Conservation (phyloP, 30 jellyfish, hydroid and myxozoan genomes). For the Aurelia sp. region DNA sequence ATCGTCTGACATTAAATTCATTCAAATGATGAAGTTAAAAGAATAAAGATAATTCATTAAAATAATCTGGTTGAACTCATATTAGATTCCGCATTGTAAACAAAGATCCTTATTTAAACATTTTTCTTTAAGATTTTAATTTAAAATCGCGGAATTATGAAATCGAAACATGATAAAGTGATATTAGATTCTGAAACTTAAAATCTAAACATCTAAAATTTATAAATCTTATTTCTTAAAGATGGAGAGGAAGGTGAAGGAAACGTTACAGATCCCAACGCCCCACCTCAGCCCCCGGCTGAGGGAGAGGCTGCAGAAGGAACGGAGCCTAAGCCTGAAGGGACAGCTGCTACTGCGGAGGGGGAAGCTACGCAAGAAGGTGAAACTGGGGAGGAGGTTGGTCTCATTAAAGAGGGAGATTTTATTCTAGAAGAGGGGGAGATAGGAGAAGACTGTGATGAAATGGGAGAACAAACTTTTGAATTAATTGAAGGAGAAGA, state of each 20-base stretch:
- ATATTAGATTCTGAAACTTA: no score
- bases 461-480: neutral
- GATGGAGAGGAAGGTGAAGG: constrained; percentile 36
- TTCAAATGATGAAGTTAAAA: no score
- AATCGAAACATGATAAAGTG: no score
- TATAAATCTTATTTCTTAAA: constrained; percentile 2
- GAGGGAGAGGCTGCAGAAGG: constrained; percentile 20
- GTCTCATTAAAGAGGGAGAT: neutral
- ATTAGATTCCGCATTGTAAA: no score
- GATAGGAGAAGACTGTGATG: constrained; percentile 1
- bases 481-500: constrained; percentile 1
- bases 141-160: no score
- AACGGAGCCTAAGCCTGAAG: constrained; percentile 1
- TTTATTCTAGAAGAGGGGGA: constrained; percentile 17
- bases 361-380: constrained; percentile 24
- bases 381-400: constrained; percentile 1
- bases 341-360: neutral
- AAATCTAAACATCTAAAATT: no score
- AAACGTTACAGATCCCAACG: constrained; percentile 36
- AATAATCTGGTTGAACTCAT: no score
- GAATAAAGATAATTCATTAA: no score
- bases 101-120: no score
- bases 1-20: no score
- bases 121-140: no score
- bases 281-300: constrained; percentile 8